Evolutionary conservation across 1,140 invertebrate genomes (phyloP).

Genomic region (Odontomachus brunneus): DNA sequence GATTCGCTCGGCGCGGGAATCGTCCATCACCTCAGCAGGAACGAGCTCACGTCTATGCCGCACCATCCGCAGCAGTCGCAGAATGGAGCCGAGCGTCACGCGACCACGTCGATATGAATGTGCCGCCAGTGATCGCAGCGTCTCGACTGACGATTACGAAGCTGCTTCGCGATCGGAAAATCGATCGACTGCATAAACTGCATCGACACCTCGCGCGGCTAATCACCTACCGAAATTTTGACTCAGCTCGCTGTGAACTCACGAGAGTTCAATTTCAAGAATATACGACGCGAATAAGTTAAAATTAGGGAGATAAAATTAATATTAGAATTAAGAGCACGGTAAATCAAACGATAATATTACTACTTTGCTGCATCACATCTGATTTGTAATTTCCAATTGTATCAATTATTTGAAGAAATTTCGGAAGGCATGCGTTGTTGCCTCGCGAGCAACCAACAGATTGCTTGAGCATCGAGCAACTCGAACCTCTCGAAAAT

Average conservation of each 20-base stretch:
- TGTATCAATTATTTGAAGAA: too few relatives aligned
- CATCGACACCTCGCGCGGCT: conserved; percentile 18
- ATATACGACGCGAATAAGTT: conserved; percentile 25
- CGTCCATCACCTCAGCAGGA: conserved; percentile 91
- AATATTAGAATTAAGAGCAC: too few relatives aligned
- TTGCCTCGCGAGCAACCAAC: too few relatives aligned
- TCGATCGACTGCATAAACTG: not conserved
- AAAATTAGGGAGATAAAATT: conserved; percentile 1
- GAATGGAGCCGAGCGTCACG: conserved; percentile 78
- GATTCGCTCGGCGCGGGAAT: conserved; percentile 95
- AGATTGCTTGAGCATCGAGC: too few relatives aligned
- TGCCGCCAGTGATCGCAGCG: not conserved
- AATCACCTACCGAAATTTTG: not conserved
- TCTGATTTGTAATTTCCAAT: too few relatives aligned
- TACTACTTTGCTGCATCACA: too few relatives aligned
- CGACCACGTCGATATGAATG: conserved; percentile 82
- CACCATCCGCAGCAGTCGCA: conserved; percentile 69
- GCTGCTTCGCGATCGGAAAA: conserved; percentile 10
- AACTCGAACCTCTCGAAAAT: too few relatives aligned
- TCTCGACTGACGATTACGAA: conserved; percentile 18
- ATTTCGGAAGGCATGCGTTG: too few relatives aligned
- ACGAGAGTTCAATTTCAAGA: conserved; percentile 11
- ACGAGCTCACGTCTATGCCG: conserved; percentile 87
- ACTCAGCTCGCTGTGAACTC: not conserved
- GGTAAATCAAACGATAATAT: too few relatives aligned